Conservation (phyloP, 30 jellyfish, hydroid and myxozoan genomes). For the Pseudorhiza aurosa region DNA sequence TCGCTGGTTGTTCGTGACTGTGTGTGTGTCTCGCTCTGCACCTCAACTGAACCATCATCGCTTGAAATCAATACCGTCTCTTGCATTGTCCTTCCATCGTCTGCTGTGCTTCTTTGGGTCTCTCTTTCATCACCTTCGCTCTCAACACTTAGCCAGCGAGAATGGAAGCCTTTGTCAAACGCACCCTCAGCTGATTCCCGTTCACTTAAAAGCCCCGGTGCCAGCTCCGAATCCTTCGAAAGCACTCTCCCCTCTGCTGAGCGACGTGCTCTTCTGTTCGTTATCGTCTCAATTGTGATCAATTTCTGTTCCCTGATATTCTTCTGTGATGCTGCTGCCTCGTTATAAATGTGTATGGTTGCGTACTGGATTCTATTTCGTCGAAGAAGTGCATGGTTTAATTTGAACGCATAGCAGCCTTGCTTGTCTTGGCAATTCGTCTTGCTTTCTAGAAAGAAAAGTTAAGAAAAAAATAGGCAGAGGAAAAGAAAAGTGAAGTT, state of each 20-base stretch:
- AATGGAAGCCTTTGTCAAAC: neutral
- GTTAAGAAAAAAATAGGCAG: too few species aligned
- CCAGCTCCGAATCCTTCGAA: neutral
- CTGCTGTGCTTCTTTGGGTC: too few species aligned
- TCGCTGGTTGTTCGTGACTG: neutral
- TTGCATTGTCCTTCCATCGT: neutral
- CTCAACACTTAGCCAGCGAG: neutral
- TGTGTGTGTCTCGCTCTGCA: neutral
- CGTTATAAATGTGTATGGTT: conserved; percentile 39
- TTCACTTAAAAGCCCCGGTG: neutral
- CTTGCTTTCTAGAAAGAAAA: conserved; percentile 18
- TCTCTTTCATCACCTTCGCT: too few species aligned
- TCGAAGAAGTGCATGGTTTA: conserved; percentile 19
- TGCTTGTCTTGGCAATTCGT: conserved; percentile 12
- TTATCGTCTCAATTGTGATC: neutral
- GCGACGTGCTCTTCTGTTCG: neutral
- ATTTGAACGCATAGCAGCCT: conserved; percentile 41
- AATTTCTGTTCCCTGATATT: neutral
- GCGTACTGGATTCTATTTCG: conserved; percentile 41
- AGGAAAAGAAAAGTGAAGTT: too few species aligned
- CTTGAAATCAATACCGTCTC: neutral
- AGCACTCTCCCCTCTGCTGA: neutral
- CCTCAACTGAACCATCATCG: neutral
- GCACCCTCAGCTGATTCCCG: neutral
- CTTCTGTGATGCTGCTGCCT: conserved; percentile 7